phyloP scores from a whole-genome alignment of 2,113 vertebrate species.

The Sterrhoptilus dennistouni region DNA sequence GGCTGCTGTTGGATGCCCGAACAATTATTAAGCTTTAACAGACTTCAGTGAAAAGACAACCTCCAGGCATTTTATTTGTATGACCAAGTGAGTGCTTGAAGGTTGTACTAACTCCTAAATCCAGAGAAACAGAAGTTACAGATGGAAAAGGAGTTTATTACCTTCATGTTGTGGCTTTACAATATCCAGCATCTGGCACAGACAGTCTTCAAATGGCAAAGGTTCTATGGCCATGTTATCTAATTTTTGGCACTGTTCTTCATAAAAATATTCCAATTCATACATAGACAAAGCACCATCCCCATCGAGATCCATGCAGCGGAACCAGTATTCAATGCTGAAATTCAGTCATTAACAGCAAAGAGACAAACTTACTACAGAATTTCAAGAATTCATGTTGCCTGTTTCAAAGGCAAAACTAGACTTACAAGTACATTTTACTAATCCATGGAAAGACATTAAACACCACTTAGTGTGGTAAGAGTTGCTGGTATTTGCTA shows the following conservation, averaged over 20 bases:
- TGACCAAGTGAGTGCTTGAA: background rate
- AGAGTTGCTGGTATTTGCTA: background rate
- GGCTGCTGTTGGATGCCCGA: background rate
- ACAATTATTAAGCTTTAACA: background rate
- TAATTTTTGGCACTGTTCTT: conserved; percentile 92
- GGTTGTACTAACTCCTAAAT: background rate
- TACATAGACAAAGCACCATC: conserved; percentile 93
- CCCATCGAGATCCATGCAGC: conserved; percentile 96
- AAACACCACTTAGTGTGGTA: background rate
- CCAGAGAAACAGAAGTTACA: background rate
- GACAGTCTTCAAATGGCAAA: conserved; percentile 92
- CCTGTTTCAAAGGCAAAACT: background rate
- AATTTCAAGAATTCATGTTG: background rate
- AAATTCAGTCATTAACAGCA: background rate
- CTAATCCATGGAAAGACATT: background rate
- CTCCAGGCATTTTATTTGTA: background rate
- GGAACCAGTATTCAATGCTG: conserved; percentile 99
- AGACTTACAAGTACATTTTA: background rate
- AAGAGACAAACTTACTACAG: background rate
- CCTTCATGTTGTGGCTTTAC: conserved; percentile 87
- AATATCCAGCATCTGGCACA: conserved; percentile 96
- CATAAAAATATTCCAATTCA: conserved; percentile 93
- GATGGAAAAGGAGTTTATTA: conserved; percentile 37
- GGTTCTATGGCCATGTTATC: conserved; percentile 90
- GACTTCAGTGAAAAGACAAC: background rate